These are phyloP conservation scores for Brachypteracias leptosomus DNA, from an alignment of 2,113 vertebrate genomes.

Conservation along the genomic window DNA sequence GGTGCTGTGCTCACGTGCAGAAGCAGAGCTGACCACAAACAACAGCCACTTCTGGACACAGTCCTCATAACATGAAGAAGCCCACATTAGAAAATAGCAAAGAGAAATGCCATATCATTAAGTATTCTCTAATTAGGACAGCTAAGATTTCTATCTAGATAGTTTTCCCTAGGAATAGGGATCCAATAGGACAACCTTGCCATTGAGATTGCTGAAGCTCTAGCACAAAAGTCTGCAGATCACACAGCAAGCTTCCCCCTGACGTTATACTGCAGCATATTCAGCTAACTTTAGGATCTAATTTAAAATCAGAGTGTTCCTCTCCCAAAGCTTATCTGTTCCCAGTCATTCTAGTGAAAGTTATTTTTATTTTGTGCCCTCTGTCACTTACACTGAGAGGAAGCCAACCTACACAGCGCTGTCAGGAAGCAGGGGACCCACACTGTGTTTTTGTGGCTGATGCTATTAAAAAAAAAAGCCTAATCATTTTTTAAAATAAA, in stretches of 20 bases:
- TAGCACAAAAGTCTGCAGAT: neutral
- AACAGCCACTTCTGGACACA: neutral
- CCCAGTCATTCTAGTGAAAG: conserved; percentile 20
- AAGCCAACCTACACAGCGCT: conserved; percentile 29
- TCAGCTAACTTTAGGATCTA: conserved; percentile 39
- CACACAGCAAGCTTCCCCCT: neutral
- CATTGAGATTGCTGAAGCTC: neutral
- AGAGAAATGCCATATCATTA: neutral
- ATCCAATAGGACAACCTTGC: neutral
- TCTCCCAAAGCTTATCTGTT: conserved; percentile 19
- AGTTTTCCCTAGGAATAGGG: neutral
- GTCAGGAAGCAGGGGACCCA: conserved; percentile 6
- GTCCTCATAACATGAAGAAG: neutral
- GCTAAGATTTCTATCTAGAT: neutral
- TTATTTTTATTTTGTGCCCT: conserved; percentile 57
- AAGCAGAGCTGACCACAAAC: neutral
- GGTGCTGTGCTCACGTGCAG: fast-evolving
- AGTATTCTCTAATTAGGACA: neutral
- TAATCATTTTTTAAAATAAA: neutral
- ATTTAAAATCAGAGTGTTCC: conserved; percentile 49
- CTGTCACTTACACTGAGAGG: conserved; percentile 13
- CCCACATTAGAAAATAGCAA: neutral
- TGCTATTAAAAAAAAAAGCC: neutral
- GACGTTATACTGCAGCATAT: neutral
- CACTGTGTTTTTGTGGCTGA: neutral